Conservation (phyloP, 2,797 vertebrate species). For the Vespertilio murinus region DNA sequence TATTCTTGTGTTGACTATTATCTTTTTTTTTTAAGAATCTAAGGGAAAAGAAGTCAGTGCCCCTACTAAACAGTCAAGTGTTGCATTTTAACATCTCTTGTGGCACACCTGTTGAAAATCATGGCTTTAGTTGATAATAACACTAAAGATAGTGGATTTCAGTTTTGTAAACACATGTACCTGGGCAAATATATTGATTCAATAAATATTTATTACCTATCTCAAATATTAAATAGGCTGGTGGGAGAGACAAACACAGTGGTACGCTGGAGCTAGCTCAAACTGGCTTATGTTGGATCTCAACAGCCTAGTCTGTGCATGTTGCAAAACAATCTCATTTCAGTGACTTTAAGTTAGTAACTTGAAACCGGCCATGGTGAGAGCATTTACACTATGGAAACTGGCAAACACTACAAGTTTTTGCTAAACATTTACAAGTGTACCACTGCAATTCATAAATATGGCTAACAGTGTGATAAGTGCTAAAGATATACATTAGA, state of each 20-base stretch:
- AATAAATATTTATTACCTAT: background rate
- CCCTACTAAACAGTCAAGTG: background rate
- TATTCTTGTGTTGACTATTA: background rate
- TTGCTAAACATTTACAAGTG: background rate
- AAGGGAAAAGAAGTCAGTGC: background rate
- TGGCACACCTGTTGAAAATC: background rate
- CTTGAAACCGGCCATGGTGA: background rate
- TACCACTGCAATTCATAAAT: background rate
- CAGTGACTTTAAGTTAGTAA: background rate
- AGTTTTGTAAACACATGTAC: background rate
- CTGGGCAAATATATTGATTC: background rate
- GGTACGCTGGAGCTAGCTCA: background rate
- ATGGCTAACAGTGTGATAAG: background rate
- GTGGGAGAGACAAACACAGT: background rate
- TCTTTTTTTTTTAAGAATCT: background rate
- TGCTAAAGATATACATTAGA: background rate
- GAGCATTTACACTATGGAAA: background rate
- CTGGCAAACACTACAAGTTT: background rate
- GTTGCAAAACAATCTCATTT: too few relatives aligned
- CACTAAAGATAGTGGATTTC: background rate
- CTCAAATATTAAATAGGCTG: background rate
- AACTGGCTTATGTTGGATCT: background rate
- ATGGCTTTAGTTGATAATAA: background rate
- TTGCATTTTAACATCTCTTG: background rate
- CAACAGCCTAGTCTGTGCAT: background rate